phyloP scores from a whole-genome alignment of 1,140 invertebrate species.

The Trichonephila clavata region DNA sequence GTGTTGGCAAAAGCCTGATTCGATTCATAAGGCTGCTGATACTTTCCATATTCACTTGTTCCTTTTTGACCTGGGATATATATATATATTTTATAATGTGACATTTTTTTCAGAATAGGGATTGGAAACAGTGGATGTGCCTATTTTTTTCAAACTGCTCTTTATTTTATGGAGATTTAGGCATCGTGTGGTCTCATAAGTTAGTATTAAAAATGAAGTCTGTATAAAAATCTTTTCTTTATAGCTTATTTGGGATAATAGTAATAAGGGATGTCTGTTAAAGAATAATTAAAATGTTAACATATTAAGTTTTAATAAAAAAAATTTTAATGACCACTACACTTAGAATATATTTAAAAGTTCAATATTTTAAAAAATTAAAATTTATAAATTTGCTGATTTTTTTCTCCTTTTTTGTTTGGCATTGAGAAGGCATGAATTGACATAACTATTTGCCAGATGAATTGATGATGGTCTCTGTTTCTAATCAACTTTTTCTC shows the following conservation, averaged over 20 bases:
- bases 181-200: conserved; percentile 73
- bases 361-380: not conserved
- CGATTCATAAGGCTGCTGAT: not conserved
- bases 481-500: too few relatives aligned
- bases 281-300: not conserved
- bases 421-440: not conserved
- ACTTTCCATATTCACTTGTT: conserved; percentile 28
- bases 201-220: conserved; percentile 76
- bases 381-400: conserved; percentile 11
- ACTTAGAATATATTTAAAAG: conserved; percentile 6
- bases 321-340: not conserved
- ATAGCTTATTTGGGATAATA: conserved; percentile 32
- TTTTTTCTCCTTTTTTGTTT: not conserved
- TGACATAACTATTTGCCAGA: too few relatives aligned
- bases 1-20: too few relatives aligned
- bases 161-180: conserved; percentile 70
- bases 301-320: not conserved
- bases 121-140: conserved; percentile 70
- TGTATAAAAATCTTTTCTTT: conserved; percentile 74
- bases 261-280: not conserved
- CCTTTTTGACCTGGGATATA: conserved; percentile 63
- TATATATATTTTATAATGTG: conserved; percentile 65
- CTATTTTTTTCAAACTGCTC: conserved; percentile 76
- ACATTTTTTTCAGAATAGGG: conserved; percentile 76
- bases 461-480: too few relatives aligned